Conservation (phyloP, 2,113 vertebrate genomes). For the Plecturocebus donacophilus region DNA sequence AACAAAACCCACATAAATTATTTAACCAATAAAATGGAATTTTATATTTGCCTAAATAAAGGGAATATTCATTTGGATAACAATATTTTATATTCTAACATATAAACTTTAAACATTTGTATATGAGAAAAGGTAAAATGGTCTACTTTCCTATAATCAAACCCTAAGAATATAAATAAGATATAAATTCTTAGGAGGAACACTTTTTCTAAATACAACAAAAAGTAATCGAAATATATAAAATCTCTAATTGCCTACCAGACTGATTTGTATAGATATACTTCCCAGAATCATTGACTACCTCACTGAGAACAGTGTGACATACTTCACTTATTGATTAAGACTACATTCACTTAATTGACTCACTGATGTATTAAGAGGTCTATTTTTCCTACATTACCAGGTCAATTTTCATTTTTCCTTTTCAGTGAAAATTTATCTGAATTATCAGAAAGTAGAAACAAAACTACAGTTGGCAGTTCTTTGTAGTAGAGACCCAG, state of each 20-base stretch:
- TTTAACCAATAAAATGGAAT: neutral
- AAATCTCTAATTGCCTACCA: neutral
- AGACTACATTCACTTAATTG: neutral
- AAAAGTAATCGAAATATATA: neutral
- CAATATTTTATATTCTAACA: neutral
- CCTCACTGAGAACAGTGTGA: neutral
- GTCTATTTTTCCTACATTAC: neutral
- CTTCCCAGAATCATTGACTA: neutral
- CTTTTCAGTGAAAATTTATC: neutral
- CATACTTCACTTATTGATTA: neutral
- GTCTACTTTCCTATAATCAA: neutral
- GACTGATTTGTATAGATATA: neutral
- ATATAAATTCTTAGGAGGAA: neutral
- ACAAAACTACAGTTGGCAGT: neutral
- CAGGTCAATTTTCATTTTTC: constrained; percentile 1
- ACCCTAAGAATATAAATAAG: neutral
- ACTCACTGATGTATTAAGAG: neutral
- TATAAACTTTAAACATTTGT: neutral
- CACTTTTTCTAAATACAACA: neutral
- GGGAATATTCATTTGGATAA: neutral
- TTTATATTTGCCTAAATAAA: neutral
- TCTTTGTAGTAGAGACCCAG: neutral
- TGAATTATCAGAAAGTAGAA: neutral
- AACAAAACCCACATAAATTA: neutral
- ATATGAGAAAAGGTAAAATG: neutral